Conservation (phyloP, 2,113 vertebrate genomes). For the Prinia subflava region DNA sequence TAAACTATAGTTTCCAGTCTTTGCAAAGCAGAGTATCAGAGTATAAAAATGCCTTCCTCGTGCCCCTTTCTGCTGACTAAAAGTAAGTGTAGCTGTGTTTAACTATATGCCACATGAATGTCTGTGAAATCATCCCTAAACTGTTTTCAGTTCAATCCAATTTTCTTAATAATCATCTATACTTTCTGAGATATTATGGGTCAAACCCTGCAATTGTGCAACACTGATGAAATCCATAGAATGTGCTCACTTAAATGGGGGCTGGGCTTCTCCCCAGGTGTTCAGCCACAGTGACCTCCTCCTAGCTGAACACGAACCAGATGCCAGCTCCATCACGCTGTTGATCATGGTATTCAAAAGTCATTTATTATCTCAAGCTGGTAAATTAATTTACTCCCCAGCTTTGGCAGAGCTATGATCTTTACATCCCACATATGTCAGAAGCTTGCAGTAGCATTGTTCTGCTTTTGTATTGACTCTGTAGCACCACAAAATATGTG, state of each 20-base stretch:
- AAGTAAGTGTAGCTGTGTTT: not conserved
- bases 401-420: not conserved
- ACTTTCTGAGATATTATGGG: not conserved
- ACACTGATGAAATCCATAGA: not conserved
- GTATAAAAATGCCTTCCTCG: not conserved
- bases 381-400: not conserved
- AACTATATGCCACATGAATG: not conserved
- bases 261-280: not conserved
- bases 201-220: not conserved
- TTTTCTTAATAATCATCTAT: not conserved
- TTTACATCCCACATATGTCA: not conserved
- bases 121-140: not conserved
- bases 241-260: not conserved
- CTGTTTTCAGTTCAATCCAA: not conserved
- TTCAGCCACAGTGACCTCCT: not conserved
- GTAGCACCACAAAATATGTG: not conserved
- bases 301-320: not conserved
- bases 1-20: not conserved
- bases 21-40: not conserved
- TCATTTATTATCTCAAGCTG: not conserved
- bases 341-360: not conserved
- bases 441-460: not conserved
- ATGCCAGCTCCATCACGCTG: not conserved
- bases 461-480: not conserved
- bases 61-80: not conserved